phyloP scores from a whole-genome alignment of 1,140 invertebrate genomes.

The Metaphire vulgaris region DNA sequence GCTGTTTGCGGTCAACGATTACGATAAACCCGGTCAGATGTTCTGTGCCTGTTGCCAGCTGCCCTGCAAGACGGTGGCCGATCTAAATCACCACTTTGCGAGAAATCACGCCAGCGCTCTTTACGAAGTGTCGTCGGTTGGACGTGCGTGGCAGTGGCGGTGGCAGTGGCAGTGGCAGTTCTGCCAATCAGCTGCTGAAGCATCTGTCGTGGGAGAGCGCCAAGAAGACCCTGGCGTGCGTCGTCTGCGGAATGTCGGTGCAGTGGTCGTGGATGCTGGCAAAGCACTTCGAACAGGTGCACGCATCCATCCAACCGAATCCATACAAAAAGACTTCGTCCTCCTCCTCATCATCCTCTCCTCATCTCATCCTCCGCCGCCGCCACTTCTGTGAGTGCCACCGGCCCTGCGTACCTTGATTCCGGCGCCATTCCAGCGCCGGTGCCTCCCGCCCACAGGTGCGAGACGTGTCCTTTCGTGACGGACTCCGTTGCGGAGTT shows the following conservation, averaged over 20 bases:
- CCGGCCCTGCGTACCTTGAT: not conserved
- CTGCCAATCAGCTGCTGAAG: slow-evolving; percentile 40
- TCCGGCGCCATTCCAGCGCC: not conserved
- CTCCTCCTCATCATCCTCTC: no score
- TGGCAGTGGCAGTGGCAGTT: slow-evolving; percentile 47
- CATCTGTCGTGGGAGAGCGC: slow-evolving; percentile 27
- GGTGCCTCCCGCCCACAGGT: not conserved
- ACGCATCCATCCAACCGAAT: slow-evolving; percentile 44
- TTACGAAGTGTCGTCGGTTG: no score
- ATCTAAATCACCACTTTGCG: slow-evolving; percentile 45
- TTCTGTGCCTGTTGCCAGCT: not conserved
- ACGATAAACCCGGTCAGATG: not conserved
- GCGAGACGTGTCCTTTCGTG: slow-evolving; percentile 25
- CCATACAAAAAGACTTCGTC: slow-evolving; percentile 43
- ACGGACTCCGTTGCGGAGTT: slow-evolving; percentile 22
- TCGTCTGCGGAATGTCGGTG: slow-evolving; percentile 51
- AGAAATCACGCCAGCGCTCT: slow-evolving; percentile 41
- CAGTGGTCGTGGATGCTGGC: slow-evolving; percentile 53
- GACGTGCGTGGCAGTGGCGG: slow-evolving; percentile 41
- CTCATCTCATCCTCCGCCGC: no score
- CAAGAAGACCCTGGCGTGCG: slow-evolving; percentile 47
- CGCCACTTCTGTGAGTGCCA: not conserved
- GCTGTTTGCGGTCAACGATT: not conserved
- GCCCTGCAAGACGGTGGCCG: slow-evolving; percentile 4
- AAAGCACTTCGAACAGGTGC: slow-evolving; percentile 51